Percentiles rank a stretch among this genome's conserved stretches.
Conservation (phyloP, 2,888 invertebrate species). For the Dynastes maya region DNA sequence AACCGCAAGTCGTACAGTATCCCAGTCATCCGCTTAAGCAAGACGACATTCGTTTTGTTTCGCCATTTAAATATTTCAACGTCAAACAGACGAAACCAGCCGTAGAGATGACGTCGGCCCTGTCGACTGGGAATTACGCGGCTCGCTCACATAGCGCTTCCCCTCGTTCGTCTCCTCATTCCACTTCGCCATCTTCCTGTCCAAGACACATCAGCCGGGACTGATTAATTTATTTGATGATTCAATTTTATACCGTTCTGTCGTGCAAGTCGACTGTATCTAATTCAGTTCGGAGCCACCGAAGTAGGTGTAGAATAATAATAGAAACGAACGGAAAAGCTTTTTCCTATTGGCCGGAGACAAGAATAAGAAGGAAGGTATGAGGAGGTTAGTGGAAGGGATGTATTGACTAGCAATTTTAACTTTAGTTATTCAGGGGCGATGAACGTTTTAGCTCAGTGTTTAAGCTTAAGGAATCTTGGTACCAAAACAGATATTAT, state of each 20-base stretch:
- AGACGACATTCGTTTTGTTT: conserved; percentile 1
- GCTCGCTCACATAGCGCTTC: background rate
- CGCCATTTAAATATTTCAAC: conserved; percentile 23
- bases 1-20: too few species aligned
- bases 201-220: conserved; percentile 13
- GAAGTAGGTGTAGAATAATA: conserved; percentile 24
- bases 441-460: too few species aligned
- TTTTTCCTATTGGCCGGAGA: background rate
- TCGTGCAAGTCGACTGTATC: conserved; percentile 27
- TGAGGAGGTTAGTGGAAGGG: too few species aligned
- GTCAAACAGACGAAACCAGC: background rate
- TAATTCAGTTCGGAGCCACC: conserved; percentile 25
- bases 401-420: too few species aligned
- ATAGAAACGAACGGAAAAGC: conserved; percentile 7
- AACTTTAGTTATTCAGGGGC: too few species aligned
- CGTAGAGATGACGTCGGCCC: background rate
- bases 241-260: conserved; percentile 43
- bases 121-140: background rate
- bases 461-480: too few species aligned
- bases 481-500: too few species aligned
- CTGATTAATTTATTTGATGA: conserved; percentile 44
- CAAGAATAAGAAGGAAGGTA: too few species aligned
- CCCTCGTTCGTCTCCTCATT: too few species aligned
- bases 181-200: too few species aligned
- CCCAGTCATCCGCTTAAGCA: too few species aligned